Evolutionary conservation across 30 jellyfish, hydroid and myxozoan species (phyloP), one percentile per base, ranked within the genome.

Genomic region (Clytia hemisphaerica): DNA sequence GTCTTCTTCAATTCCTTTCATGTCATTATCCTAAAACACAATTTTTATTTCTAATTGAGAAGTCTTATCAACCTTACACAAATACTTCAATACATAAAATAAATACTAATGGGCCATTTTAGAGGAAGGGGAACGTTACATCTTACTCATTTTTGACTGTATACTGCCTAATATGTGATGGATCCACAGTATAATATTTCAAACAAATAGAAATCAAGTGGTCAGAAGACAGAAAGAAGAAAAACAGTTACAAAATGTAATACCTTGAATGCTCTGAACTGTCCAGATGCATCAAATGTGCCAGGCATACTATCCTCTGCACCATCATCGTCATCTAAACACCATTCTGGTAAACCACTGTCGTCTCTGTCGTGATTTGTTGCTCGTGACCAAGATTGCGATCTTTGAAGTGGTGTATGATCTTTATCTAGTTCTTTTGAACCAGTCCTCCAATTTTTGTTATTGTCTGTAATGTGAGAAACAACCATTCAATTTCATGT

Each of bases 221-320:
- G 12, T 10, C 67, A 51, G 19, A 24, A 18, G 33, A 6, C 30
- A 36, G 35, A 53, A n/a, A 15, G 15, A 7, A 14, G 15, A 12
- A 53, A 10, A 10, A 18, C 6, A n/a, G 15, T 2, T 2, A 63
- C 24, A 19, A 22, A 60, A 24, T 10, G 19, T n/a, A 45, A 27
- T 50, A 75, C 96, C 79, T 72, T 72, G 16, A 63, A 36, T 3
- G 92, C 67, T 45, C 79, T 57, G 48, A 81, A 91, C 67, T 91
- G 93, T 18, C 99, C 99, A 6, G 95, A 79, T 3, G 94, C 66
- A 64, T 91, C 99, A 73, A 91, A 91, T 6, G 92, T 91, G 40
- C 99, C 99, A 26, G 83, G 93, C 38, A 55, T 83, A 19, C 57
- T 82, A 37, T 83, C 86, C 3, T 74, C 95, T 24, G 37, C 72